Base-by-base conservation (phyloP, 1,140 invertebrate genomes). In the Cotesia vestalis region DNA sequence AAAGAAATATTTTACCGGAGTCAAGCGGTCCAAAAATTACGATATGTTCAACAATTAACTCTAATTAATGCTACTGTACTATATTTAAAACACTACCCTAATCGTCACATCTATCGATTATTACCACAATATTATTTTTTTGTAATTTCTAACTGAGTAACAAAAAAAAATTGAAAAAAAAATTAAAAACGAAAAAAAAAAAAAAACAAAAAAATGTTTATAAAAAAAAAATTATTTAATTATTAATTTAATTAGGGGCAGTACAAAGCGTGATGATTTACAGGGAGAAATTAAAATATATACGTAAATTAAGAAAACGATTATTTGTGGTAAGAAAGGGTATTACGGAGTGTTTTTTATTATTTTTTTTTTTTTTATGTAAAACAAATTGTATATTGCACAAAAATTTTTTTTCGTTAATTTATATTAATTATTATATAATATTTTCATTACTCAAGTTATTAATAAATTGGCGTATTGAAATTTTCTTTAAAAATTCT, bases 401-500 rank as follows among this genome's bases (percentile, higher is more conserved):
- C 40, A 14, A 12, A 46, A 62, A 34, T 38, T 36, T 62, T 40
- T n/a, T 66, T 66, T 63, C 35, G 61, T n/a, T 38, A 63, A 9
- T 40, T 38, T 63, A 36, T 6, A 63, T 63, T 51, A 51, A 52
- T 66, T 52, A 11, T 52, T 66, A 5, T 52, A 38, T 64, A 27
- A 11, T 60, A 34, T 35, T 60, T 66, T 70, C 66, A 66, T 66
- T 68, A 61, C 63, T 63, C 59, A 36, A 66, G 38, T 74, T 63
- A 17, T 36, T 69, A 36, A n/a, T 57, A 51, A 67, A 66, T 73
- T 40, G 59, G 67, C 66, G 57, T 71, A 71, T 27, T 66, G 38
- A 12, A n/a, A 64, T 34, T 70, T 69, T 64, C n/a, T 76, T 73
- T 61, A 5, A 71, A 69, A 75, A 77, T 78, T 78, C 61, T 77